Evolutionary conservation across 1,140 invertebrate species (phyloP).

Genomic region (Penaeus vannamei): DNA sequence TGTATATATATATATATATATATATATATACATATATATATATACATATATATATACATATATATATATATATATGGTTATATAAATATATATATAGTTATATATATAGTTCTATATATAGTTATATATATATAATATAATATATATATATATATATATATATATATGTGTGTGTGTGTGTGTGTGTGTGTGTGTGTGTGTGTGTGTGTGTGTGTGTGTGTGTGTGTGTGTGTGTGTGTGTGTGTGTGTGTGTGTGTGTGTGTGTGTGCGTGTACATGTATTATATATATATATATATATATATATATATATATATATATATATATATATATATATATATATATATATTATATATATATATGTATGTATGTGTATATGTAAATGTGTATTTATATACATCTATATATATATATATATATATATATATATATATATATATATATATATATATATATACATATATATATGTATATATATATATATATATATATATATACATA

Average conservation of each 20-base stretch:
- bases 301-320: no score
- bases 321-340: no score
- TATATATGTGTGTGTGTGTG: not conserved
- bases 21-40: conserved; percentile 41
- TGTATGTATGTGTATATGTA: no score
- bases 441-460: conserved; percentile 30
- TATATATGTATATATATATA: conserved; percentile 16
- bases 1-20: conserved; percentile 17
- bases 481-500: conserved; percentile 14
- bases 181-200: no score
- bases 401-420: not conserved
- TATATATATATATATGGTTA: not conserved
- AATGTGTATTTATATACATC: not conserved
- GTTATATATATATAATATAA: not conserved
- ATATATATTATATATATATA: no score
- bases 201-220: no score
- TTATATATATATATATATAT: no score
- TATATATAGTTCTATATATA: not conserved
- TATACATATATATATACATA: conserved; percentile 32
- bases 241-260: no score
- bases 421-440: not conserved
- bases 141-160: conserved; percentile 17
- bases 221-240: no score
- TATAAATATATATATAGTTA: not conserved
- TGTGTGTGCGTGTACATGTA: no score